phyloP scores from a whole-genome alignment of 1,140 invertebrate genomes.

The Trypoxylus dichotomus region DNA sequence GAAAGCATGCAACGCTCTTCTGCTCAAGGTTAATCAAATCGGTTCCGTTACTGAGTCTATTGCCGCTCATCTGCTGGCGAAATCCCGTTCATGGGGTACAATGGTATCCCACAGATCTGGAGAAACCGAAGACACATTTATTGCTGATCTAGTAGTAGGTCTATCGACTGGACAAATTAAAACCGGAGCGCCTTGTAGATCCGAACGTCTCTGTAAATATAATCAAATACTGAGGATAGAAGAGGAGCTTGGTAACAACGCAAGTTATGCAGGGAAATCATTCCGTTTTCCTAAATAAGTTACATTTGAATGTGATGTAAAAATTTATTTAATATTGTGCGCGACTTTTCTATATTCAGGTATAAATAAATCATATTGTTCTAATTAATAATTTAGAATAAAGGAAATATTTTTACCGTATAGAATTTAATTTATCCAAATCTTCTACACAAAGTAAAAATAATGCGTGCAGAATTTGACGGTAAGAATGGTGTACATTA shows the following conservation, averaged over 20 bases:
- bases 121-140: slow-evolving; percentile 98
- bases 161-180: slow-evolving; percentile 97
- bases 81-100: slow-evolving; percentile 91
- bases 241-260: slow-evolving; percentile 66
- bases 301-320: background rate
- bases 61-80: slow-evolving; percentile 87
- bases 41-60: slow-evolving; percentile 96
- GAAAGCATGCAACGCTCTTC: slow-evolving; percentile 95
- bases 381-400: no score
- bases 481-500: no score
- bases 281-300: slow-evolving; percentile 24
- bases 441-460: no score
- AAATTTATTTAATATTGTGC: background rate
- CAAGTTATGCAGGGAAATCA: slow-evolving; percentile 21
- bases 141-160: slow-evolving; percentile 95
- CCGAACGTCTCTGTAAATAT: slow-evolving; percentile 96
- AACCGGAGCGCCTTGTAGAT: slow-evolving; percentile 95
- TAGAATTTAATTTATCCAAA: no score
- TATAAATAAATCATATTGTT: no score
- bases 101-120: slow-evolving; percentile 97
- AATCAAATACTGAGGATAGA: slow-evolving; percentile 98
- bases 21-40: slow-evolving; percentile 95
- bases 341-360: no score
- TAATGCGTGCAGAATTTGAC: no score
- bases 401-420: no score